Conservation (phyloP, 2,888 invertebrate species). For the Belgica antarctica region DNA sequence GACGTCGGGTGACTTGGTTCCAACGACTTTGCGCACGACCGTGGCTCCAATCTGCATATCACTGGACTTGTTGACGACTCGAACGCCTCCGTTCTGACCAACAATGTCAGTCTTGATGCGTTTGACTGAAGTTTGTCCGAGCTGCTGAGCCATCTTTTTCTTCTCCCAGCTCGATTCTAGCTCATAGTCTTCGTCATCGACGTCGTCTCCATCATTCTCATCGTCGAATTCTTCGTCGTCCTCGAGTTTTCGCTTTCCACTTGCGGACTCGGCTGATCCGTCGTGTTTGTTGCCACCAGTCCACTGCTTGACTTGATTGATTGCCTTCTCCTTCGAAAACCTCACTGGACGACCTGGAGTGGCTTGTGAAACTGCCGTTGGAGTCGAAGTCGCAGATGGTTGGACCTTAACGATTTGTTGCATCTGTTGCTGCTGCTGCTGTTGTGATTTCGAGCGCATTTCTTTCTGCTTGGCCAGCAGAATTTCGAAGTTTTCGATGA, state of each 20-base stretch:
- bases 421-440: slow-evolving; percentile 51
- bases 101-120: slow-evolving; percentile 4
- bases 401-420: slow-evolving; percentile 46
- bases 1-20: slow-evolving; percentile 29
- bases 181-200: slow-evolving; percentile 41
- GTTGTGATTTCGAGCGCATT: slow-evolving; percentile 58
- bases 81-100: slow-evolving; percentile 36
- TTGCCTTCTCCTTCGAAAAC: slow-evolving; percentile 76
- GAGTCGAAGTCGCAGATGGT: slow-evolving; percentile 29
- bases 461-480: slow-evolving; percentile 74
- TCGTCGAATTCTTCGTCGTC: slow-evolving; percentile 58
- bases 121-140: slow-evolving; percentile 32
- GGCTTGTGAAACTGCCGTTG: slow-evolving; percentile 45
- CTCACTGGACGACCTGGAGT: slow-evolving; percentile 62
- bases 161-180: slow-evolving; percentile 39
- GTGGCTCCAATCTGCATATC: slow-evolving; percentile 36
- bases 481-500: slow-evolving; percentile 77
- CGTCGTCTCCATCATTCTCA: slow-evolving; percentile 36
- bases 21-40: slow-evolving; percentile 39
- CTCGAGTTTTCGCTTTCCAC: slow-evolving; percentile 56
- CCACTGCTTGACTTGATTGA: slow-evolving; percentile 83
- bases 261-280: slow-evolving; percentile 51
- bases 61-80: background rate
- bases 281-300: slow-evolving; percentile 64
- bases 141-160: slow-evolving; percentile 40